Evolutionary conservation across 2,797 vertebrate species (phyloP), one percentile per base, ranked within the genome.

Genomic region (Cuniculus paca): DNA sequence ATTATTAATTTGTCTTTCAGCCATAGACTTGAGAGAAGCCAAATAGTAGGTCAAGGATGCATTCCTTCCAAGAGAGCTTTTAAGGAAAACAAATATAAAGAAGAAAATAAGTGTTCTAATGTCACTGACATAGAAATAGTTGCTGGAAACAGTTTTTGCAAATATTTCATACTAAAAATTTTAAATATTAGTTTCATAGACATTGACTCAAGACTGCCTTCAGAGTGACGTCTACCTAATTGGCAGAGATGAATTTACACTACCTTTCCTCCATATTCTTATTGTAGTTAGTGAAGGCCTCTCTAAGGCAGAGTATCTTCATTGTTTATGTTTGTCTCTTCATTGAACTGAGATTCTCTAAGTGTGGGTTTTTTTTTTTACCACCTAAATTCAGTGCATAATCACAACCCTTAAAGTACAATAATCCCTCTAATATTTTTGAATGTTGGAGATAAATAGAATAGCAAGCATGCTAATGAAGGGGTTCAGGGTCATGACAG

Each of bases 71-170:
- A 36, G 19, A 75, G 17, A 81, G 11, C 28, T 89, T 90, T 88
- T n/a, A 70, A 86, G 17, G 78, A 83, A 22, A 74, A 89, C 74
- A 9, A n/a, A 50, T 42, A 28, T 39, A 75, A 91, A 82, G 14
- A 91, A 95, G 45, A 94, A 70, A 83, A 60, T 70, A 72, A 95
- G 17, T 78, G 80, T 74, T 9, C 16, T 42, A 36, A 75, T 65
- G 70, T 63, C 2, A 60, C n/a, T 26, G 65, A 72, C 48, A 26
- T n/a, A 54, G 50, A 91, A 11, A 90, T 68, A 39, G 61, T 86
- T 60, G 56, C 36, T 39, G 14, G 77, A 50, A 77, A 77, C 5
- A 58, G 80, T 92, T 65, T 80, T 17, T 75, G n/a, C 24, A 31
- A 36, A 26, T 63, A 31, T 65, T 92, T 91, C 19, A 81, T 88